Base-by-base conservation (phyloP, 2,888 invertebrate genomes). In the Anodontia alba region DNA sequence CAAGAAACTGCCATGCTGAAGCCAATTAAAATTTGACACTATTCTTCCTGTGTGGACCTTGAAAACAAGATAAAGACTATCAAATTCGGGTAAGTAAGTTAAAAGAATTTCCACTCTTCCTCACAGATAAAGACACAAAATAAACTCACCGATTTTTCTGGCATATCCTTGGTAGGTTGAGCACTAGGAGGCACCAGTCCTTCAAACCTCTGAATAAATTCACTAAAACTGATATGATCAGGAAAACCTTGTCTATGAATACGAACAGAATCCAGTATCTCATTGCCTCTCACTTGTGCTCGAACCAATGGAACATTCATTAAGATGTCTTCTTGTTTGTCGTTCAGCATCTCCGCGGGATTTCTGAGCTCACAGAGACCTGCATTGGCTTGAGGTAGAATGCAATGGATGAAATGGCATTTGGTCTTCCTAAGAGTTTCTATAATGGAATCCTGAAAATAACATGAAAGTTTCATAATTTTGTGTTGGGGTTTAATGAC, bases 211-310 rank as follows among this genome's bases (percentile, higher is more conserved):
- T 98, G 96, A 76, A 97, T 96, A 93, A 99, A 99, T 94, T 99
- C 99, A 20, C 96, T 96, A 80, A 98, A 96, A 80, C 97, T 97
- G 96, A 99, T 96, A 91, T 97, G 97, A 93, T 98, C 98, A 0
- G 99, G 99, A 95, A 97, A 99, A 33, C 99, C 99, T 94, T 98
- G 97, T 92, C 98, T 98, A 95, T 98, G 97, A 80, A 99, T 95
- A 31, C 99, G 96, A 0, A 98, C 97, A 0, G 98, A 97, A 90
- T 98, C 98, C 86, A 99, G 95, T 73, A 98, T 96, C 95, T 98
- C 98, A 89, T 97, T 97, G 36, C 98, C 98, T 88, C 98, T 96
- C 91, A 99, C 96, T 97, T 94, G 95, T 51, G 91, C 86, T 88
- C 98, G 95, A 68, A 98, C 95, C 79, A 98, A 95, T 76, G 98